phyloP scores from a whole-genome alignment of 2,113 vertebrate genomes.

The Sylvilagus bachmani region DNA sequence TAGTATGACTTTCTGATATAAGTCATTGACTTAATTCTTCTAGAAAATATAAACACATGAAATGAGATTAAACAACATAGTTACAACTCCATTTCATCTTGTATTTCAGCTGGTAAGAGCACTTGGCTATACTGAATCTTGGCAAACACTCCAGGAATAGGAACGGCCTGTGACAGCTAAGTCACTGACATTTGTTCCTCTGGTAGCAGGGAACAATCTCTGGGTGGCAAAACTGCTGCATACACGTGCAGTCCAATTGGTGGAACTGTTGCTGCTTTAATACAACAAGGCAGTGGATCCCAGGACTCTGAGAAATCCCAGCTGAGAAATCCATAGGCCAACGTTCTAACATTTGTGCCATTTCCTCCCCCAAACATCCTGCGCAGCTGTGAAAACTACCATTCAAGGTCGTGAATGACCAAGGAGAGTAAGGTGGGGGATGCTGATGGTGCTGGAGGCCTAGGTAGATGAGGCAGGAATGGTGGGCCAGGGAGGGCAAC shows the following conservation, averaged over 20 bases:
- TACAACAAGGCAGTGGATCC: neutral
- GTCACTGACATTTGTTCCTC: neutral
- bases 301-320: neutral
- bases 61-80: conserved; percentile 48
- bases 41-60: conserved; percentile 62
- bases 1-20: neutral
- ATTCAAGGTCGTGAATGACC: neutral
- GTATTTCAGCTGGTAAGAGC: conserved; percentile 25
- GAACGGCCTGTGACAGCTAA: neutral
- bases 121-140: neutral
- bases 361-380: neutral
- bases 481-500: neutral
- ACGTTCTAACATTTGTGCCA: neutral
- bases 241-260: neutral
- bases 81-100: conserved; percentile 25
- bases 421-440: no score
- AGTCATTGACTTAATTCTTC: conserved; percentile 15
- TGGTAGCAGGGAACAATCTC: neutral
- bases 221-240: neutral
- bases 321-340: neutral
- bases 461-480: neutral
- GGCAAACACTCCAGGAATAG: conserved; percentile 5
- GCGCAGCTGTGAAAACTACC: neutral
- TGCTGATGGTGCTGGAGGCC: neutral
- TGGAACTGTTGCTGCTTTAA: neutral